These are phyloP conservation scores for Hyposmocoma kahamanoa DNA, from an alignment of 1,140 invertebrate genomes.

Conservation along the genomic window DNA sequence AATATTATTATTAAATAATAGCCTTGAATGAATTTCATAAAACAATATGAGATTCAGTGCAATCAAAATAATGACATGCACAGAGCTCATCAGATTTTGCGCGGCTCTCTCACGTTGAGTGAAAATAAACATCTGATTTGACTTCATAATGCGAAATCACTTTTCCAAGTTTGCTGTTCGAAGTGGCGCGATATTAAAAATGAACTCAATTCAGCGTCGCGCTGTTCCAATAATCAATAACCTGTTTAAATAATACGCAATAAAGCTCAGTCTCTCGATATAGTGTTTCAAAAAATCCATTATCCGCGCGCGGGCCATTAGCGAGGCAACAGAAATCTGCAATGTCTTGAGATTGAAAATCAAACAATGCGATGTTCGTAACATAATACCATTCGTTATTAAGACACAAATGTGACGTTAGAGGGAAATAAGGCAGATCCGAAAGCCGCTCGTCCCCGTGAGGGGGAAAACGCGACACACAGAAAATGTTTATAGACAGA, in stretches of 20 bases:
- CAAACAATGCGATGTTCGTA: conserved; percentile 55
- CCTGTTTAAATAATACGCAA: conserved; percentile 28
- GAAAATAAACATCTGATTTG: conserved; percentile 55
- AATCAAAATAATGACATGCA: neutral
- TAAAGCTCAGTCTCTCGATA: conserved; percentile 27
- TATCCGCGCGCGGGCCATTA: conserved; percentile 39
- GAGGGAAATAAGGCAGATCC: conserved; percentile 49
- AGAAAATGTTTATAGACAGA: conserved; percentile 64
- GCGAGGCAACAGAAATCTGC: conserved; percentile 38
- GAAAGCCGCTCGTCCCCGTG: conserved; percentile 27
- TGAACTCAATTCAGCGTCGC: conserved; percentile 12
- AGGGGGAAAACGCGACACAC: conserved; percentile 43
- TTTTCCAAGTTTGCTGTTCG: conserved; percentile 19
- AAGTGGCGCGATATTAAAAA: conserved; percentile 19
- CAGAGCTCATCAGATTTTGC: neutral
- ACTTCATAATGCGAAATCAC: conserved; percentile 43
- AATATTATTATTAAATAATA: too few relatives aligned
- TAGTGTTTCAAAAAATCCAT: conserved; percentile 39
- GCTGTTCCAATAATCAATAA: conserved; percentile 25
- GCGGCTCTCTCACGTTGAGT: conserved; percentile 33
- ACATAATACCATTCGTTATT: conserved; percentile 61
- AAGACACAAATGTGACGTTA: conserved; percentile 63
- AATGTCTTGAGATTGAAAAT: conserved; percentile 55
- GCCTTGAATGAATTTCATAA: too few relatives aligned
- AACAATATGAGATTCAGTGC: too few relatives aligned